Conservation (phyloP, 2,888 invertebrate species). For the Ariolimax columbianus region DNA sequence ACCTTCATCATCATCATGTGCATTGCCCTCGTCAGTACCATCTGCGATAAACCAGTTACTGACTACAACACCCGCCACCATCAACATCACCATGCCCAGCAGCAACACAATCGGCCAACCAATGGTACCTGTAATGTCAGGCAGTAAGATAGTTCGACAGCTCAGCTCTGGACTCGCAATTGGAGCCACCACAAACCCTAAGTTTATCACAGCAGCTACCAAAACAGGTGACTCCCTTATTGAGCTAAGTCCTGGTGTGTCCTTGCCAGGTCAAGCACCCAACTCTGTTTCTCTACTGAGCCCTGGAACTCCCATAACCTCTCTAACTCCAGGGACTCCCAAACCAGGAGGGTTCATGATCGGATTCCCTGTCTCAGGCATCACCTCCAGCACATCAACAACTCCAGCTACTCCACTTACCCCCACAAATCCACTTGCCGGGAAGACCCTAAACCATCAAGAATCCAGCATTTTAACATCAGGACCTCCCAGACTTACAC, state of each 20-base stretch:
- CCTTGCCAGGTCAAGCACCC: slow-evolving; percentile 18
- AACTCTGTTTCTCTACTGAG: slow-evolving; percentile 22
- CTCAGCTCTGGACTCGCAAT: slow-evolving; percentile 23
- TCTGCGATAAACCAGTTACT: slow-evolving; percentile 38
- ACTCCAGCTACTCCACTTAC: slow-evolving; percentile 44
- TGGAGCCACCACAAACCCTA: slow-evolving; percentile 21
- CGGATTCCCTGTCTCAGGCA: slow-evolving; percentile 36
- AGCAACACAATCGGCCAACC: slow-evolving; percentile 59
- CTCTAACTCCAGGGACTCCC: slow-evolving; percentile 29
- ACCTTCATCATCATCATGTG: slow-evolving; percentile 20
- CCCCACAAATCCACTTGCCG: slow-evolving; percentile 25
- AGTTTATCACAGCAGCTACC: slow-evolving; percentile 36
- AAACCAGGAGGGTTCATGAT: slow-evolving; percentile 37
- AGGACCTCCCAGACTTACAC: not conserved
- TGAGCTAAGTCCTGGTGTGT: slow-evolving; percentile 16
- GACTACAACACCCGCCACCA: slow-evolving; percentile 35
- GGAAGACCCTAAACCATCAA: slow-evolving; percentile 10
- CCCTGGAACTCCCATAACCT: slow-evolving; percentile 40
- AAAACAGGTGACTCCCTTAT: slow-evolving; percentile 12
- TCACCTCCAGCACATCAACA: slow-evolving; percentile 29
- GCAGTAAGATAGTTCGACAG: slow-evolving; percentile 25
- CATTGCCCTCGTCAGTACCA: slow-evolving; percentile 24
- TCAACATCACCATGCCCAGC: slow-evolving; percentile 11
- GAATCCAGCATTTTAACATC: not conserved
- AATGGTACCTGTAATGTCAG: slow-evolving; percentile 55